Conservation (phyloP, 2,888 invertebrate species). For the Phasia obesa region DNA sequence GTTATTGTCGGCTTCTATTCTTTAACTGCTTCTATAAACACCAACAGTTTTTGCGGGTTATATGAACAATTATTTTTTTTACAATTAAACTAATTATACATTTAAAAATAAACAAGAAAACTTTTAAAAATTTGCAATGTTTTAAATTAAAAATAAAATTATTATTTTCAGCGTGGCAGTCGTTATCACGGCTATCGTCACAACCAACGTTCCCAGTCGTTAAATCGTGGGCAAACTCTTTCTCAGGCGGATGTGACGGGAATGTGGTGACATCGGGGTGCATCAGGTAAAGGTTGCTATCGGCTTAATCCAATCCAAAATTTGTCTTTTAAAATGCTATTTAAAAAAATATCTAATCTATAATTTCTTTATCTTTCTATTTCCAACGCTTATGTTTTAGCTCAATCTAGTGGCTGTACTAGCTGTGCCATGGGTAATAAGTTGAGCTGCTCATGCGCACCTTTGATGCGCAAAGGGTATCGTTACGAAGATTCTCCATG, state of each 20-base stretch:
- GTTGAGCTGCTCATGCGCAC: constrained; percentile 97
- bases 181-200: constrained; percentile 85
- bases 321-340: constrained; percentile 2
- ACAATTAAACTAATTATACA: background rate
- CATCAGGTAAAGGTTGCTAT: constrained; percentile 84
- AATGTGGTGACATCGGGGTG: constrained; percentile 92
- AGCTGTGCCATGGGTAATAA: constrained; percentile 96
- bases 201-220: constrained; percentile 89
- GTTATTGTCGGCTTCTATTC: no score
- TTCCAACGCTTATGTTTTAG: constrained; percentile 74
- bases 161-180: constrained; percentile 84
- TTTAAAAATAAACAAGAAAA: background rate
- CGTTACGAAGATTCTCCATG: constrained; percentile 98
- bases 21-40: no score
- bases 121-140: background rate
- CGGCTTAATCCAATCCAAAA: constrained; percentile 40
- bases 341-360: constrained; percentile 12
- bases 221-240: constrained; percentile 88
- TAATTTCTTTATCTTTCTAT: constrained; percentile 16
- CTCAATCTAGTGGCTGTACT: constrained; percentile 82
- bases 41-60: no score
- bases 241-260: constrained; percentile 87
- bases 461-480: constrained; percentile 96
- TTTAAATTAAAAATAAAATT: background rate
- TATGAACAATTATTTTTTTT: no score